Evolutionary conservation across 2,113 vertebrate genomes (phyloP).

Genomic region (Ellobius talpinus): DNA sequence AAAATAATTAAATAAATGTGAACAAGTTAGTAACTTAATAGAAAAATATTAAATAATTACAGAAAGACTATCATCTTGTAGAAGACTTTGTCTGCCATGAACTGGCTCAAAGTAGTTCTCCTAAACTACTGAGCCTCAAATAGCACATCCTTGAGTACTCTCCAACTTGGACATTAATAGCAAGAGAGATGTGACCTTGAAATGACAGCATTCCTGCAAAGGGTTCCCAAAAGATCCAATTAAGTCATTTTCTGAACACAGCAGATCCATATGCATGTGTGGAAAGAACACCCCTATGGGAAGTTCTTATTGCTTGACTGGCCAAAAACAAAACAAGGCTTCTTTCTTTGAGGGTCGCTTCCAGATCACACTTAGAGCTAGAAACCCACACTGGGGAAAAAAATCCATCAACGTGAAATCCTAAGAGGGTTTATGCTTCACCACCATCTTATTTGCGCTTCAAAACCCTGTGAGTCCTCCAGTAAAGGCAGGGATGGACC

Average conservation of each 20-base stretch:
- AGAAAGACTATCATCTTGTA: conserved; percentile 28
- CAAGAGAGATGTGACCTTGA: conserved; percentile 86
- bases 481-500: conserved; percentile 89
- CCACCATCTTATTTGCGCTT: conserved; percentile 90
- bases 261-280: conserved; percentile 75
- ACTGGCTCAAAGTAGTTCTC: neutral
- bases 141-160: conserved; percentile 42
- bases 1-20: conserved; percentile 55
- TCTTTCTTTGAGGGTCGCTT: conserved; percentile 84
- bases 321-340: conserved; percentile 93
- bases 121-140: conserved; percentile 25
- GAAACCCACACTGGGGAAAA: conserved; percentile 87
- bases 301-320: conserved; percentile 90
- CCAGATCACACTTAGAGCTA: conserved; percentile 92
- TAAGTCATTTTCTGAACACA: conserved; percentile 92
- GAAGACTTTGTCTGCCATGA: conserved; percentile 41
- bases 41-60: conserved; percentile 41
- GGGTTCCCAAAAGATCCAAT: conserved; percentile 79
- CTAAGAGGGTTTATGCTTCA: conserved; percentile 90
- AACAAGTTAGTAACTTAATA: conserved; percentile 34
- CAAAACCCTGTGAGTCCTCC: conserved; percentile 88
- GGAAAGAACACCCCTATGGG: conserved; percentile 87
- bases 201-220: conserved; percentile 83
- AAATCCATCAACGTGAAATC: conserved; percentile 90
- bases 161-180: conserved; percentile 76